These are phyloP conservation scores for Eupithecia subfuscata DNA, from an alignment of 2,888 invertebrate genomes.

Conservation along the genomic window DNA sequence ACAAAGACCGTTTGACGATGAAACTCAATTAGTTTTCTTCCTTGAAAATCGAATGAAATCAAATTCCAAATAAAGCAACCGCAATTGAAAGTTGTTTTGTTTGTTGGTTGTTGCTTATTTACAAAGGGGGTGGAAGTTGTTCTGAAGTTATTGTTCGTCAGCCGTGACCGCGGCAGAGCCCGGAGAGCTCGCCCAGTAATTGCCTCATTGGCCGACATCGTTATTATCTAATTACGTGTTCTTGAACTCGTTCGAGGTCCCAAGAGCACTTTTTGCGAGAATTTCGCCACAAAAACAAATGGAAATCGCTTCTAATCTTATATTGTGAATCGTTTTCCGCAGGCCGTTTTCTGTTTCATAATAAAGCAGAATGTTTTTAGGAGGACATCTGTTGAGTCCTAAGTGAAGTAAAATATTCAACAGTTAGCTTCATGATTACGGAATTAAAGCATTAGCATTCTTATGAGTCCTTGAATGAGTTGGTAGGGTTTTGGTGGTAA, in stretches of 20 bases:
- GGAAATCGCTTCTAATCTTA: conserved; percentile 36
- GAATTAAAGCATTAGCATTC: background rate
- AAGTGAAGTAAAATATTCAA: conserved; percentile 19
- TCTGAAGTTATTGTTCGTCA: conserved; percentile 61
- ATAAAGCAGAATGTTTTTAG: conserved; percentile 31
- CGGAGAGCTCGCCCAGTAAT: conserved; percentile 48
- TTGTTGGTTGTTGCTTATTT: conserved; percentile 59
- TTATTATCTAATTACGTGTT: conserved; percentile 57
- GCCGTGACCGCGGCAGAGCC: conserved; percentile 35
- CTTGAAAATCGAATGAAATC: conserved; percentile 38
- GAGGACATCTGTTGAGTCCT: conserved; percentile 29
- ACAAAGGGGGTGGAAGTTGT: conserved; percentile 44
- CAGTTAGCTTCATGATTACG: conserved; percentile 16
- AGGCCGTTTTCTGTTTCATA: conserved; percentile 30
- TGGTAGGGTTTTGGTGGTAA: background rate
- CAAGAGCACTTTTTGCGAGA: conserved; percentile 38
- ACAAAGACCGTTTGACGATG: conserved; percentile 23
- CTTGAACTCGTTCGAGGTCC: conserved; percentile 46
- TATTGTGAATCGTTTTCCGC: conserved; percentile 32
- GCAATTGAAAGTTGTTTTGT: conserved; percentile 50
- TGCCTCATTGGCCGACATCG: conserved; percentile 56
- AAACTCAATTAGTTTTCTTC: conserved; percentile 38
- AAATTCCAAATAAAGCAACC: conserved; percentile 39
- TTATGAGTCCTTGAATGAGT: conserved; percentile 33
- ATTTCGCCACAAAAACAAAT: conserved; percentile 33